phyloP scores from a whole-genome alignment of 2,888 invertebrate species.

The Parnassius orleans region DNA sequence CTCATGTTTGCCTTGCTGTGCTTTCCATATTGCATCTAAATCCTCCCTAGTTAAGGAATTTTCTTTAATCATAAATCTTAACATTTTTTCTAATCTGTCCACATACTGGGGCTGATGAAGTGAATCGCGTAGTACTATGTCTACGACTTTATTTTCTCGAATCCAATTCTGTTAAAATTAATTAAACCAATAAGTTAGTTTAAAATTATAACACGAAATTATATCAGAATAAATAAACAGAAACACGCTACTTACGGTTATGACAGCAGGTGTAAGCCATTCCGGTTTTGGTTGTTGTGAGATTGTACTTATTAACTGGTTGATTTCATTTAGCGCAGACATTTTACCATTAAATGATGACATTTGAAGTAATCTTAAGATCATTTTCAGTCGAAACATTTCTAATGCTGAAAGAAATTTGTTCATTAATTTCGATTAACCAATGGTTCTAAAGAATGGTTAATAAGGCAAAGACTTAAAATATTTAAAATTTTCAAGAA shows the following conservation, averaged over 20 bases:
- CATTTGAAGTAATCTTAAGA: slow-evolving; percentile 94
- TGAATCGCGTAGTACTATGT: slow-evolving; percentile 96
- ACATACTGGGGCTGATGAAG: slow-evolving; percentile 99
- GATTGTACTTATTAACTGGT: slow-evolving; percentile 96
- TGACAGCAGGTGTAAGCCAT: slow-evolving; percentile 95
- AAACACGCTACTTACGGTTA: slow-evolving; percentile 87
- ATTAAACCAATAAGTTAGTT: not conserved
- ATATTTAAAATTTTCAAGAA: too few relatives aligned
- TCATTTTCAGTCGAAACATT: slow-evolving; percentile 98
- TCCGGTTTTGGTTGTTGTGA: slow-evolving; percentile 95
- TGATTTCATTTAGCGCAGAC: slow-evolving; percentile 99
- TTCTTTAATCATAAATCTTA: slow-evolving; percentile 97
- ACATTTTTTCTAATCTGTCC: slow-evolving; percentile 97
- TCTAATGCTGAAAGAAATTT: slow-evolving; percentile 83
- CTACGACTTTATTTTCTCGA: slow-evolving; percentile 95
- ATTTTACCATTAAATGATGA: slow-evolving; percentile 99
- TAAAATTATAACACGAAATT: not conserved
- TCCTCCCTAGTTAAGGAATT: slow-evolving; percentile 93
- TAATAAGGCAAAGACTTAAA: too few relatives aligned
- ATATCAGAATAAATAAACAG: not conserved
- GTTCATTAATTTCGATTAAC: too few relatives aligned
- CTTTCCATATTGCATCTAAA: slow-evolving; percentile 97
- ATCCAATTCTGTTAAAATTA: slow-evolving; percentile 90
- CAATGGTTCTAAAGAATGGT: too few relatives aligned
- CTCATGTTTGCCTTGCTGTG: slow-evolving; percentile 98